Base-by-base conservation (phyloP, 2,888 invertebrate genomes). In the Trichopria drosophilae region DNA sequence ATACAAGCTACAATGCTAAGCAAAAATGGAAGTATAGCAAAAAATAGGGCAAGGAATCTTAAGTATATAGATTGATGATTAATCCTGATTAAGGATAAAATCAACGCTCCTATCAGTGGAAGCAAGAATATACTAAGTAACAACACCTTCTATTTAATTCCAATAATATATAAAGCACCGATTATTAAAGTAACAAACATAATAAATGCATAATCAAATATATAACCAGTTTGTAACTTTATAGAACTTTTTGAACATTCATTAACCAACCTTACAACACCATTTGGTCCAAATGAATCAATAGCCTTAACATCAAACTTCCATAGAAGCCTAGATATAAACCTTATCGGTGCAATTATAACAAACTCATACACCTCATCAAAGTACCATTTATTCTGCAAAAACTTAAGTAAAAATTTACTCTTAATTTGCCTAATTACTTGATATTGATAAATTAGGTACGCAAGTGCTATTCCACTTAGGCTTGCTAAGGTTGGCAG, bases 1-100 rank as follows among this genome's bases (percentile, higher is more conserved):
- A 42, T 42, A 43, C 43, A 43, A 43, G 43, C 43, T 43, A 43
- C 31, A 42, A 42, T 42, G 42, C 42, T 42, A 42, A 42, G 42
- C 42, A 42, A 42, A 29, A 42, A 42, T 29, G 42, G 42, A 42
- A 42, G 42, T 42, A 42, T 13, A 42, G 42, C 42, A 42, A 42
- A 42, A 42, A 42, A 42, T 42, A 42, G 42, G 42, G 42, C 42
- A 42, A 42, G 31, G 42, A 42, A 42, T 42, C 42, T 42, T 42
- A 42, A 18, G 42, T 42, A 32, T 42, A 42, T 42, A 42, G 42
- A 42, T 42, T 42, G 42, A 42, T 42, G 42, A 42, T 42, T 42
- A 42, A 42, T 42, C 42, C 42, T 42, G 42, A 42, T 42, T n/a
- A n/a, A 29, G 42, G 42, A 19, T 42, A 42, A 42, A 42, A 42